These are phyloP conservation scores for Macquaria australasica DNA, from an alignment of 2,113 vertebrate genomes.

Conservation along the genomic window DNA sequence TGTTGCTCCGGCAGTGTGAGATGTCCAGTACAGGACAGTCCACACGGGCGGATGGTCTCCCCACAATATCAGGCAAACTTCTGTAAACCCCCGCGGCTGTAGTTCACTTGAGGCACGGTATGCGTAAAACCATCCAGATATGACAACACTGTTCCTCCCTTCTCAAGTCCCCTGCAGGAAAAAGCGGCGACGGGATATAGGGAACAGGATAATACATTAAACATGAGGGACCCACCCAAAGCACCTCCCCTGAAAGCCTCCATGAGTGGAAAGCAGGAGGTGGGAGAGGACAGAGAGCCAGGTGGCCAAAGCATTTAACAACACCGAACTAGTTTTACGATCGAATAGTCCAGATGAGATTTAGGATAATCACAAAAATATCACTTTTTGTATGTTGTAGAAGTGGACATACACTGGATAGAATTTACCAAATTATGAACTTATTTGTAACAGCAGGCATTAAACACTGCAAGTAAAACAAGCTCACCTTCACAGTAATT, in stretches of 20 bases:
- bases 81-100: not conserved
- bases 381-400: not conserved
- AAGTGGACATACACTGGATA: not conserved
- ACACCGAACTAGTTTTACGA: not conserved
- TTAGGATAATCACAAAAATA: not conserved
- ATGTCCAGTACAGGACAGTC: conserved; percentile 57
- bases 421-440: not conserved
- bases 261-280: conserved; percentile 45
- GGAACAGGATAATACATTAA: conserved; percentile 67
- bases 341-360: conserved; percentile 1
- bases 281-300: conserved; percentile 56
- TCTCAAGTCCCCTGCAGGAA: conserved; percentile 44
- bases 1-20: conserved; percentile 33
- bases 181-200: conserved; percentile 61
- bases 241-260: conserved; percentile 74
- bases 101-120: conserved; percentile 25
- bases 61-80: conserved; percentile 45
- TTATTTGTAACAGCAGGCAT: not conserved
- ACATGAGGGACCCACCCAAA: conserved; percentile 77
- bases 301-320: conserved; percentile 34
- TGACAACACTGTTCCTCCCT: conserved; percentile 19
- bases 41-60: not conserved
- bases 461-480: conserved; percentile 14
- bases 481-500: conserved; percentile 12
- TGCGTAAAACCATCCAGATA: conserved; percentile 35